Evolutionary conservation across 2,888 invertebrate species (phyloP), one percentile per base, ranked within the genome.

Genomic region (Dynastes maya): DNA sequence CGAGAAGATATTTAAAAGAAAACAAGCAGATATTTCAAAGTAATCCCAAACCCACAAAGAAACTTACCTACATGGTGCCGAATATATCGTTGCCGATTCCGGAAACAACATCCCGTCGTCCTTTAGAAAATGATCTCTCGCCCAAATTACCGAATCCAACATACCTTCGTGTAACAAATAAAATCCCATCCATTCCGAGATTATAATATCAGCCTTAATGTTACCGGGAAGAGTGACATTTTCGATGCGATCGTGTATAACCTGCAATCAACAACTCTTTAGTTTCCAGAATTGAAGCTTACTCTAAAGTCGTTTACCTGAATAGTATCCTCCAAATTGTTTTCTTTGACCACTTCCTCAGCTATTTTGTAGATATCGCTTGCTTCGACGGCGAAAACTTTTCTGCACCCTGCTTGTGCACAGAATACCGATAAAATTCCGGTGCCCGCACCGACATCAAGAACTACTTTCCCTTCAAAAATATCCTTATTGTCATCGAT

Each of bases 111-210:
- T 86, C 0, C 97, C 96, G 82, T 90, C 91, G 29, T 91, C 90
- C 84, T 93, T 94, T 0, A 98, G 89, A 88, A 95, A 97, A 81
- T 92, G 92, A 85, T 98, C 95, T 83, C 97, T 91, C 0, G 97
- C 97, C 83, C 89, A 89, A 11, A 98, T 89, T 2, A 98, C 95
- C 0, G 97, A 96, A 87, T 97, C 96, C 76, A 98, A 88, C 98
- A 98, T 98, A 6, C 96, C 97, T 89, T 98, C 98, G 86, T 98
- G 98, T 16, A 98, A 89, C 49, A 98, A 90, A 89, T 97, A 98
- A 88, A 98, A 98, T 0, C 98, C 98, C 98, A 98, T 98, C 98
- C 98, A 98, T 89, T 98, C 98, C 0, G 98, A 98, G 4, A 98
- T 92, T 81, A 98, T 96, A 9, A 97, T 92, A 88, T 98, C 98